Conservation (phyloP, 2,113 vertebrate genomes). For the Upupa epops region DNA sequence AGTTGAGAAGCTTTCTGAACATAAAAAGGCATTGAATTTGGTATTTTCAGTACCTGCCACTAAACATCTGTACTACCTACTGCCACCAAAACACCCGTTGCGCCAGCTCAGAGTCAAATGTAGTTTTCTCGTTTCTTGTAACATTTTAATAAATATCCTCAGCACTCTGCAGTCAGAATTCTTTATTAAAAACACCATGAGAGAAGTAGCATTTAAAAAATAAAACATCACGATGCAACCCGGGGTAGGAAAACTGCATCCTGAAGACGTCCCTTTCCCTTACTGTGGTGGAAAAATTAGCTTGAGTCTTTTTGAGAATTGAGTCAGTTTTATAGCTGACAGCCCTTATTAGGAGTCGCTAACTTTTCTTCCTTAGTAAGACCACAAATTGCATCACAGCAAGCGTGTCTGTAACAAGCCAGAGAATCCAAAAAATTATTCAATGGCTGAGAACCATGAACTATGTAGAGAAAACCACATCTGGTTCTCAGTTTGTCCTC, state of each 20-base stretch:
- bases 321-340: not conserved
- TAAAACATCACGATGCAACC: not conserved
- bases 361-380: conserved; percentile 13
- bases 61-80: not conserved
- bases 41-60: not conserved
- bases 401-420: not conserved
- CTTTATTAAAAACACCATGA: not conserved
- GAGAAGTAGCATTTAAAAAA: not conserved
- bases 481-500: not conserved
- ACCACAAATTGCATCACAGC: not conserved
- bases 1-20: not conserved
- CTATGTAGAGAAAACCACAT: not conserved
- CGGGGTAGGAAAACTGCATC: not conserved
- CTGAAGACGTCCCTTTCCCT: not conserved
- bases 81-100: not conserved
- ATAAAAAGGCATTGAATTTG: not conserved
- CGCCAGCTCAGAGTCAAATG: not conserved
- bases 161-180: not conserved
- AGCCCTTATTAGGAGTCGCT: not conserved
- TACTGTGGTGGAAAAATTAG: not conserved
- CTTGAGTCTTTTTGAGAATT: not conserved
- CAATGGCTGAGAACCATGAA: not conserved
- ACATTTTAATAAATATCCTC: not conserved
- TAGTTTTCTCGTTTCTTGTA: not conserved
- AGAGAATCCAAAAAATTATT: not conserved